Conservation (phyloP, 2,797 vertebrate species). For the Pseudomugil tenellus region DNA sequence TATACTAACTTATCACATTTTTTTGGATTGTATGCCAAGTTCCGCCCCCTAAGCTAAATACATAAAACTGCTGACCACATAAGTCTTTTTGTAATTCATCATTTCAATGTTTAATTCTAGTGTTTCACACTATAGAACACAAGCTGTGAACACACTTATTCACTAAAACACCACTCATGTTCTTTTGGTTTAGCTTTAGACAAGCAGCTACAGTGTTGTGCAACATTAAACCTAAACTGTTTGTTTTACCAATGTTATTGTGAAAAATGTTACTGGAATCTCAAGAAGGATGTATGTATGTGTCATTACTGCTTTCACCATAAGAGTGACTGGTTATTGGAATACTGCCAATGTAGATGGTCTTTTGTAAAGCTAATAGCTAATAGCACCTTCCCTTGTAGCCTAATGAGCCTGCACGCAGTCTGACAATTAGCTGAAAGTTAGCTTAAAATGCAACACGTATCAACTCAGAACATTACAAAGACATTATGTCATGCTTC, state of each 20-base stretch:
- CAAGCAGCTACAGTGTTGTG: conserved; percentile 2
- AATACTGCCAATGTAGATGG: no score
- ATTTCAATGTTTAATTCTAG: not conserved
- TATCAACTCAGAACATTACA: no score
- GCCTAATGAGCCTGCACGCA: no score
- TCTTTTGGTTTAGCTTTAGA: not conserved
- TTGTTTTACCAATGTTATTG: conserved; percentile 3
- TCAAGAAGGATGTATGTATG: not conserved
- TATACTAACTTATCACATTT: not conserved
- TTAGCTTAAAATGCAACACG: no score
- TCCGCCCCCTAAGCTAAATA: not conserved
- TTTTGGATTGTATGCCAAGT: not conserved
- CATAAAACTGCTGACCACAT: not conserved
- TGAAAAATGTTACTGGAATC: not conserved
- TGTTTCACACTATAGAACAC: not conserved
- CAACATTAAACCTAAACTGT: conserved; percentile 1
- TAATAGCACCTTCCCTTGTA: no score
- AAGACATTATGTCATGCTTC: no score
- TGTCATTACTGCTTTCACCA: not conserved
- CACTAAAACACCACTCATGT: not conserved
- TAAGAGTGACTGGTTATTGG: no score
- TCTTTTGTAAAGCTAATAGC: no score
- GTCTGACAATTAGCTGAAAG: no score
- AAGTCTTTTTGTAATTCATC: not conserved
- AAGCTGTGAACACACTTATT: not conserved